phyloP scores from a whole-genome alignment of 2,113 vertebrate species.

The Tyto alba region DNA sequence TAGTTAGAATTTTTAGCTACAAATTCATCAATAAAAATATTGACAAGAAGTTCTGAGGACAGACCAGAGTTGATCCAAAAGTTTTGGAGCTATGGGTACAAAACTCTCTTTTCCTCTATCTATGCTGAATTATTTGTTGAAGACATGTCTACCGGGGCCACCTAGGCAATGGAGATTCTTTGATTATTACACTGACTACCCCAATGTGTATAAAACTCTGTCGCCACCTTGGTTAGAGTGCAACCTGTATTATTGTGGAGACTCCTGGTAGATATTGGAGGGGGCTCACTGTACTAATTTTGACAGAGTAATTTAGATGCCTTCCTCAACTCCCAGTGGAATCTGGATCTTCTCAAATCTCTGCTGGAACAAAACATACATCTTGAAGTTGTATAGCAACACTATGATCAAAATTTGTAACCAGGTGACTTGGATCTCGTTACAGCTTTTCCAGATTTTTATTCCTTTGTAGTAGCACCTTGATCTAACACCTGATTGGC shows the following conservation, averaged over 20 bases:
- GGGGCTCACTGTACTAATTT: neutral
- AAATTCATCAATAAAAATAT: neutral
- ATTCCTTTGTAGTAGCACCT: neutral
- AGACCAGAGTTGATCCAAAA: neutral
- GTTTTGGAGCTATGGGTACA: neutral
- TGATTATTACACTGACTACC: neutral
- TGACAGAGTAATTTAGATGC: neutral
- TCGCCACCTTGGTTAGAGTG: rapidly evolving
- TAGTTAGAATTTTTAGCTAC: neutral
- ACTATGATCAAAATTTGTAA: neutral
- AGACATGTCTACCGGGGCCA: neutral
- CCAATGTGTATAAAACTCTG: neutral
- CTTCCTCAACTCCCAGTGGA: neutral
- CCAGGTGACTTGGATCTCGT: neutral
- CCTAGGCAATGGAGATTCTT: neutral
- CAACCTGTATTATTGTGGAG: neutral
- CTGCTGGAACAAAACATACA: neutral
- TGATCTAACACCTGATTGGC: neutral
- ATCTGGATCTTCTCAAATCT: neutral
- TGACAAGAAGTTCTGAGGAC: neutral
- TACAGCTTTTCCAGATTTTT: neutral
- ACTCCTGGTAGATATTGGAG: neutral
- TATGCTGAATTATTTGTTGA: neutral
- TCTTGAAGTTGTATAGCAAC: neutral
- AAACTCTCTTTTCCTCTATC: neutral